A percentile compares a stretch with the other conserved stretches of the same genome.
These are phyloP conservation scores for Drosophila repletoides DNA, from an alignment of 1,140 invertebrate species.

Conservation along the genomic window DNA sequence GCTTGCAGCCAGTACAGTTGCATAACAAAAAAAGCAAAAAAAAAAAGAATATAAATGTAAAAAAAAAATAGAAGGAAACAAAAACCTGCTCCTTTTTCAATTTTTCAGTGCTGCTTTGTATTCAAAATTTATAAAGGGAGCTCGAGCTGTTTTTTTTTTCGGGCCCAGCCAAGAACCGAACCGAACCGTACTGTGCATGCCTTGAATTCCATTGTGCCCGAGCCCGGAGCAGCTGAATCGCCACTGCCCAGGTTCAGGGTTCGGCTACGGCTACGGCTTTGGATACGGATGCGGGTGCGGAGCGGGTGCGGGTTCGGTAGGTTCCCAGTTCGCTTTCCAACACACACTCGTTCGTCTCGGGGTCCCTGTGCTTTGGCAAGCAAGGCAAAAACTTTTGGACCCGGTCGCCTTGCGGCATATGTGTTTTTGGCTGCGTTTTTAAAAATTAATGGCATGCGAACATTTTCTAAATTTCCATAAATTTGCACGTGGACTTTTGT, in stretches of 20 bases:
- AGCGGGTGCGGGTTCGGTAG: background rate
- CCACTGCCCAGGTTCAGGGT: conserved; percentile 22
- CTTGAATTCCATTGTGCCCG: conserved; percentile 49
- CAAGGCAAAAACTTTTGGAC: conserved; percentile 38
- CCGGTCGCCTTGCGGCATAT: conserved; percentile 68
- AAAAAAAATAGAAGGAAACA: conserved; percentile 5
- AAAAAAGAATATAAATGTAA: conserved; percentile 9
- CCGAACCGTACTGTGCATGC: conserved; percentile 48
- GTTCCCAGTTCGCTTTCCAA: no score
- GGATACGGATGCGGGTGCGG: background rate
- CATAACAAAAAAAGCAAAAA: conserved; percentile 24
- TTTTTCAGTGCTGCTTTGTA: conserved; percentile 62
- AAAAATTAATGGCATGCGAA: conserved; percentile 79
- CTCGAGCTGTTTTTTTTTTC: conserved; percentile 35
- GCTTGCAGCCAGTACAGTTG: conserved; percentile 29
- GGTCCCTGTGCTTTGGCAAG: conserved; percentile 15
- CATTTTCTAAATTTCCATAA: conserved; percentile 79
- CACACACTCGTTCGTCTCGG: no score
- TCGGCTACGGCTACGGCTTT: background rate
- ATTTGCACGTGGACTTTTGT: conserved; percentile 79
- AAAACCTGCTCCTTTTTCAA: conserved; percentile 28
- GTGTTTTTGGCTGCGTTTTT: conserved; percentile 66
- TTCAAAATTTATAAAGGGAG: conserved; percentile 69
- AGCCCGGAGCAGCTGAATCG: conserved; percentile 28
- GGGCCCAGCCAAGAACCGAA: no score